phyloP scores from a whole-genome alignment of 2,888 invertebrate species.

The Drosophila falleni region DNA sequence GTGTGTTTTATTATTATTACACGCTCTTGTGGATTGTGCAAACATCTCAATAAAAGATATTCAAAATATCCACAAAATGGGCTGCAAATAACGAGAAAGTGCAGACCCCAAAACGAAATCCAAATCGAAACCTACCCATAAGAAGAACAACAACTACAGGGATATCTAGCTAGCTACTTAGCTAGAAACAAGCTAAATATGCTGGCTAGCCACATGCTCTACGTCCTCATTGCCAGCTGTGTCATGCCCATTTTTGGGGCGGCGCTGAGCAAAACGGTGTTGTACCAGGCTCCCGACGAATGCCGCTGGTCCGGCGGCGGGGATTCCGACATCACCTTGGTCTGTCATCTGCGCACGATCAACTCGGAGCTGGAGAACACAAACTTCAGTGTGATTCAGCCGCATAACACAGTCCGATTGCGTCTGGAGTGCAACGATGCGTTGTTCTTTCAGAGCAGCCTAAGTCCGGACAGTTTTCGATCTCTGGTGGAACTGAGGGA shows the following conservation, averaged over 20 bases:
- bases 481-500: slow-evolving; percentile 93
- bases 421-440: slow-evolving; percentile 93
- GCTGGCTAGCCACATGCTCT: slow-evolving; percentile 77
- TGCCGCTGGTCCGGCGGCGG: slow-evolving; percentile 87
- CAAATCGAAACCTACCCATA: slow-evolving; percentile 6
- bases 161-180: slow-evolving; percentile 33
- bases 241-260: slow-evolving; percentile 84
- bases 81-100: slow-evolving; percentile 59
- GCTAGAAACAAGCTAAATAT: slow-evolving; percentile 59
- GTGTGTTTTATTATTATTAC: slow-evolving; percentile 43
- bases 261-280: slow-evolving; percentile 84
- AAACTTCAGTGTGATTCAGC: slow-evolving; percentile 94
- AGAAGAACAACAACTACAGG: slow-evolving; percentile 18
- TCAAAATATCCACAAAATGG: slow-evolving; percentile 62
- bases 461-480: slow-evolving; percentile 92
- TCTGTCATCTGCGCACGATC: slow-evolving; percentile 92
- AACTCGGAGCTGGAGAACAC: slow-evolving; percentile 95
- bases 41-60: slow-evolving; percentile 55
- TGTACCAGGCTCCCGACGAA: slow-evolving; percentile 94
- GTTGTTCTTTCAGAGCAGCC: slow-evolving; percentile 91
- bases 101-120: slow-evolving; percentile 40
- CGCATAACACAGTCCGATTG: slow-evolving; percentile 92
- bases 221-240: slow-evolving; percentile 83
- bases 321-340: slow-evolving; percentile 89
- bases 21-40: slow-evolving; percentile 64